Base-by-base conservation (phyloP, 1,140 invertebrate genomes). In the Heliconius nattereri region DNA sequence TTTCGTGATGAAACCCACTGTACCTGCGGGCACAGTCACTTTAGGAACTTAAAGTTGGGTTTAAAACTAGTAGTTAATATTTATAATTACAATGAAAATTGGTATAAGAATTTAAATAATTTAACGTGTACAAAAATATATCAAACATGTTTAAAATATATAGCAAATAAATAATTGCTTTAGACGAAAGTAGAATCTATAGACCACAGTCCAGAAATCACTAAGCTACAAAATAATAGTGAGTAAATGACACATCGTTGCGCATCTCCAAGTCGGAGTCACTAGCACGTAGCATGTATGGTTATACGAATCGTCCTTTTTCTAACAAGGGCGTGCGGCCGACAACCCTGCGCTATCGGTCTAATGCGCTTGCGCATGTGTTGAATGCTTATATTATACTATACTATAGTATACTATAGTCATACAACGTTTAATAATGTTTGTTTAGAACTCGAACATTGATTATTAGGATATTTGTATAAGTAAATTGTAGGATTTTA, bases 241-340 rank as follows among this genome's bases (percentile, higher is more conserved):
- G n/a, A 57, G 7, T 20, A 20, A 23, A 57, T 52, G 49, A 52
- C 49, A 16, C 49, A 52, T 52, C 54, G 37, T 26, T 70, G 66
- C 72, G 32, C 73, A 70, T 81, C 73, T 74, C 74, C 54, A 57
- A 57, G 54, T 57, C 54, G 9, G 23, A 66, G 11, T 29, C 60
- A 29, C 60, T 66, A 66, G 60, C 11, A 66, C 60, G 23, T 85
- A 81, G 26, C 26, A 66, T 26, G 23, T 85, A 82, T 84, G 85
- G 86, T 85, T 87, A 86, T 86, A 85, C 79, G 85, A 83, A 86
- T 87, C 86, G 91, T 91, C 91, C 91, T 91, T 90, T 87, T 89
- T 89, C 90, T 92, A 91, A 90, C 91, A 92, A 93, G 92, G 92
- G 90, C 92, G 85, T 32, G 77, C 85, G 92, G 91, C 86, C 92